A percentile compares a stretch with the other conserved stretches of the same genome.
phyloP scores from a whole-genome alignment of 2,797 vertebrate genomes.

The Neopelma chrysocephalum region DNA sequence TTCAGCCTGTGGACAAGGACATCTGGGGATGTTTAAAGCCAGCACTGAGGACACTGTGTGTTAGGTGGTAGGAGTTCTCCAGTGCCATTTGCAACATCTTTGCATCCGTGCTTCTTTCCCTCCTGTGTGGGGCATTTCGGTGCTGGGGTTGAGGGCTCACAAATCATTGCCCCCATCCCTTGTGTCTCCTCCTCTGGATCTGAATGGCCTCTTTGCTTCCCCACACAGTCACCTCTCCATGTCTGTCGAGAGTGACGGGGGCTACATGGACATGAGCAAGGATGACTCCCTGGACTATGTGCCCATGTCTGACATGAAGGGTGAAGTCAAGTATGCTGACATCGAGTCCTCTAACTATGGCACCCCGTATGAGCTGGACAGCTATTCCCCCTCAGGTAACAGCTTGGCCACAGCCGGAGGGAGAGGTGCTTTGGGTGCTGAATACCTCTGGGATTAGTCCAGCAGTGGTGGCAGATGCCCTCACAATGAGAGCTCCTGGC shows the following conservation, averaged over 20 bases:
- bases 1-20: not conserved
- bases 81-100: not conserved
- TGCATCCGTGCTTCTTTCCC: not conserved
- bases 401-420: not conserved
- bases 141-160: not conserved
- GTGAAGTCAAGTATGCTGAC: conserved; percentile 91
- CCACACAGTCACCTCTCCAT: conserved; percentile 85
- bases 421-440: not conserved
- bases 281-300: conserved; percentile 91
- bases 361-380: conserved; percentile 89
- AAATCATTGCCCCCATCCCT: not conserved
- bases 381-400: conserved; percentile 80
- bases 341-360: conserved; percentile 91
- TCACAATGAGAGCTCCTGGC: accelerated
- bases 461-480: not conserved
- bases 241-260: conserved; percentile 91
- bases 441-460: not conserved
- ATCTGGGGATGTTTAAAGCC: not conserved
- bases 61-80: not conserved
- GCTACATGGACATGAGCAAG: conserved; percentile 99
- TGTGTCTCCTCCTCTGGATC: not conserved
- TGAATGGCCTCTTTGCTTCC: not conserved
- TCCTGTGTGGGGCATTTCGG: not conserved
- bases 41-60: not conserved
- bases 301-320: conserved; percentile 92